Base-by-base conservation (phyloP, 2,113 vertebrate species). In the Calonectris borealis region DNA sequence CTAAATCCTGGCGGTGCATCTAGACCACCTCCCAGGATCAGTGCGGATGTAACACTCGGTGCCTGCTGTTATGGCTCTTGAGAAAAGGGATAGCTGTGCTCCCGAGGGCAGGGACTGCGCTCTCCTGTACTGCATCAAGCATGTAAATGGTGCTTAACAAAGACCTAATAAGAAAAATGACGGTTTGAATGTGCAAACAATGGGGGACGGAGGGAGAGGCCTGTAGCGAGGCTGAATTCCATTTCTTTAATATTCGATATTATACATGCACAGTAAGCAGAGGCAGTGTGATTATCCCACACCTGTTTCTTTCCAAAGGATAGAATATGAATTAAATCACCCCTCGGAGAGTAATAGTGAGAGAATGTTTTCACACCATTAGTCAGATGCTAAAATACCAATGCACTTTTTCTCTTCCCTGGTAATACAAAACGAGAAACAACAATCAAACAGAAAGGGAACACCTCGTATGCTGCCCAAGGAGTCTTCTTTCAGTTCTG, bases 361-460 rank as follows among this genome's bases (percentile, higher is more conserved):
- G 82, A 81, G 61, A 54, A 93, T 78, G 72, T 88, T 96, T 94
- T 90, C 88, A 90, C 86, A 90, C 82, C 71, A 62, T 94, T 94
- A 94, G 44, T 93, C 85, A 92, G 81, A 80, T 65, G 40, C 78
- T 96, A 69, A 90, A 91, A 87, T 76, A 85, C 34, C 85, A 77
- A 25, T 0, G 4, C 13, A 34, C 29, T 49, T 92, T 94, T 94
- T 87, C 82, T 93, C 83, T 83, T 64, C 40, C 62, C 38, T 52
- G 31, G 58, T 40, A 80, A 65, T 46, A 69, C 75, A 40, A 91
- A 94, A 49, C 79, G 22, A 48, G 79, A 88, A 93, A 64, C 66
- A 87, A 24, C 62, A 78, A 20, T 88, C 46, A 66, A 51, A 75
- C 19, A 62, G 71, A 24, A 66, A 44, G 42, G 48, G 68, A 95